Percentiles rank a stretch among this genome's conserved stretches.
Conservation (phyloP, 1,140 invertebrate genomes). For the Metaphire vulgaris region DNA sequence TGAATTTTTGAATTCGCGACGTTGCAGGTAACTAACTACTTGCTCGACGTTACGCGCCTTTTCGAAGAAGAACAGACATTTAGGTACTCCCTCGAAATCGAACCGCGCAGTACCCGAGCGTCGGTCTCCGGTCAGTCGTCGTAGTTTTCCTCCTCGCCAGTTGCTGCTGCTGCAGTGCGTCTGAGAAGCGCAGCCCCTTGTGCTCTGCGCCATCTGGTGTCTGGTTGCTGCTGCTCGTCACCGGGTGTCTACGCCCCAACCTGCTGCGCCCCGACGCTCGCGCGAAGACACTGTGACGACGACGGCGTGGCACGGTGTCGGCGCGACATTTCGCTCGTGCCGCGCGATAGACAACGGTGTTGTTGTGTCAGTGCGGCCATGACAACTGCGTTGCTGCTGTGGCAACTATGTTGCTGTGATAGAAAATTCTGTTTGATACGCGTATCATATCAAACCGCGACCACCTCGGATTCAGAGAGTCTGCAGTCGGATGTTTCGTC, state of each 20-base stretch:
- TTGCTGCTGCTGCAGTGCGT: neutral
- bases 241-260: neutral
- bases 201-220: neutral
- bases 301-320: neutral
- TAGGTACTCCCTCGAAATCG: slow-evolving; percentile 71
- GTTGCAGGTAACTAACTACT: slow-evolving; percentile 62
- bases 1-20: too few species aligned
- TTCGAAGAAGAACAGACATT: slow-evolving; percentile 78
- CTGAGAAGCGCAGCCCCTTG: neutral
- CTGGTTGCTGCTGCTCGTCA: neutral
- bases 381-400: too few species aligned
- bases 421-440: neutral
- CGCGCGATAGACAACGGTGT: neutral
- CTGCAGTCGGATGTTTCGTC: too few species aligned
- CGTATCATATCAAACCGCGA: neutral
- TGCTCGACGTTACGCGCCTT: slow-evolving; percentile 65
- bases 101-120: slow-evolving; percentile 56
- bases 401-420: too few species aligned
- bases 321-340: neutral
- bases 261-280: neutral
- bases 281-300: neutral
- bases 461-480: neutral
- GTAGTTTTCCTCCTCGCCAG: neutral
- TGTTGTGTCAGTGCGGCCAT: neutral
- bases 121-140: slow-evolving; percentile 16